Conservation (phyloP, 2,797 vertebrate species). For the Remorina albescens region DNA sequence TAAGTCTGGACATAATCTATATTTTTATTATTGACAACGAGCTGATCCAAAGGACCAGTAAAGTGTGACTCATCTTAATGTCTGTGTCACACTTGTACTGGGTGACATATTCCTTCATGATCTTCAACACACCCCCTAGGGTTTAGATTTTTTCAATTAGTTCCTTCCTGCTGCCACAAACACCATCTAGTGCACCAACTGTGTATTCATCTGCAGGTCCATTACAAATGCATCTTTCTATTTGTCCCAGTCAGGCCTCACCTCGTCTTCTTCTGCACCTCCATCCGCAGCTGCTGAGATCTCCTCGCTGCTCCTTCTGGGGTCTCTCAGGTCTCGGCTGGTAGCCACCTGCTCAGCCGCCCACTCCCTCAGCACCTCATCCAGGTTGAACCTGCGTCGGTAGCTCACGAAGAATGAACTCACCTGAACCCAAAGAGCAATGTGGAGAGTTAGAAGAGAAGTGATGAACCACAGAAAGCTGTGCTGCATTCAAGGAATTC, state of each 20-base stretch:
- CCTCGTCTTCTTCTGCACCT: conserved; percentile 77
- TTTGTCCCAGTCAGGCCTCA: conserved; percentile 41
- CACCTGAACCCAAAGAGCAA: conserved; percentile 79
- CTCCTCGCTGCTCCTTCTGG: conserved; percentile 75
- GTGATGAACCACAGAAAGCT: neutral
- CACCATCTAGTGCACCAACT: neutral
- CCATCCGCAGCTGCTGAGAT: conserved; percentile 73
- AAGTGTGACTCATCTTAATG: too few relatives aligned
- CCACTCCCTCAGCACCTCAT: conserved; percentile 94
- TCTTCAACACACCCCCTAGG: too few relatives aligned
- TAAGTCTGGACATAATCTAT: too few relatives aligned
- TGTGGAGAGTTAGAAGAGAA: neutral
- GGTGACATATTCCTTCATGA: too few relatives aligned
- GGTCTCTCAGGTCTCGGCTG: conserved; percentile 73
- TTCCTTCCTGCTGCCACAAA: neutral
- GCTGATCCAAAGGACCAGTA: too few relatives aligned
- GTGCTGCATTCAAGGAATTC: conserved; percentile 23
- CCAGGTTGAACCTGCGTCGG: conserved; percentile 92
- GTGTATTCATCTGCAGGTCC: neutral
- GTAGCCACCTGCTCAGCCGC: conserved; percentile 90
- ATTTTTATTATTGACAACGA: too few relatives aligned
- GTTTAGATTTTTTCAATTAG: neutral
- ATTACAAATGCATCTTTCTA: neutral
- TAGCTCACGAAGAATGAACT: conserved; percentile 94
- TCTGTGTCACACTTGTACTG: too few relatives aligned